These are phyloP conservation scores for Styela plicata DNA, from an alignment of 23 tunicate genomes.

Conservation along the genomic window DNA sequence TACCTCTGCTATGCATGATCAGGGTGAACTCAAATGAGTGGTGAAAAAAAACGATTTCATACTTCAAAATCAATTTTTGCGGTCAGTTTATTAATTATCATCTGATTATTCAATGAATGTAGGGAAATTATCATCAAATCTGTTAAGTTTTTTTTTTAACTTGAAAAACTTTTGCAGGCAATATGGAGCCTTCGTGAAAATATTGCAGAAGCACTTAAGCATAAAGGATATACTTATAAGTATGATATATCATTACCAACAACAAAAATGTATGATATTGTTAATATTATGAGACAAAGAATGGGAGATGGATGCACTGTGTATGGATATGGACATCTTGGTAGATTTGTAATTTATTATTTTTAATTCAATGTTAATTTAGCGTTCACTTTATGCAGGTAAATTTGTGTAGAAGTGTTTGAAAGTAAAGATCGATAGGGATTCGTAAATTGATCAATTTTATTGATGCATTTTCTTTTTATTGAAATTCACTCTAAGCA, in stretches of 20 bases:
- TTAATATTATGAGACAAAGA: slow-evolving; percentile 51
- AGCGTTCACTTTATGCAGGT: too few species aligned
- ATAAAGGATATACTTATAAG: slow-evolving; percentile 83
- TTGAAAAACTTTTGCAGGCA: slow-evolving; percentile 38
- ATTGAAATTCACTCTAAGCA: too few species aligned
- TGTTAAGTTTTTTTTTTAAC: too few species aligned
- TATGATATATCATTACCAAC: slow-evolving; percentile 84
- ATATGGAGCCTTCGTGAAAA: slow-evolving; percentile 85
- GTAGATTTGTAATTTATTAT: slow-evolving; percentile 19
- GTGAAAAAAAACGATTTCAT: too few species aligned
- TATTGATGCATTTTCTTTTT: too few species aligned
- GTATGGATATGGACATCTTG: slow-evolving; percentile 93
- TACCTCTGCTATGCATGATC: too few species aligned
- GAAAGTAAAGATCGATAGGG: neutral
- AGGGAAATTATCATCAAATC: too few species aligned
- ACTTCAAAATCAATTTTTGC: too few species aligned
- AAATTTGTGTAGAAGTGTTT: too few species aligned
- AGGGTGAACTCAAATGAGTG: too few species aligned
- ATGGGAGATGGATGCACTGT: slow-evolving; percentile 40
- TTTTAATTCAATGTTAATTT: neutral
- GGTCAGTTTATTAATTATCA: too few species aligned
- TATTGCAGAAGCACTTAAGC: slow-evolving; percentile 74
- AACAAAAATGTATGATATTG: slow-evolving; percentile 70
- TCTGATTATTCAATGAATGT: too few species aligned
- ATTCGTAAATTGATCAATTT: neutral